Base-by-base conservation (phyloP, 2,113 vertebrate species). In the Cololabis saira region DNA sequence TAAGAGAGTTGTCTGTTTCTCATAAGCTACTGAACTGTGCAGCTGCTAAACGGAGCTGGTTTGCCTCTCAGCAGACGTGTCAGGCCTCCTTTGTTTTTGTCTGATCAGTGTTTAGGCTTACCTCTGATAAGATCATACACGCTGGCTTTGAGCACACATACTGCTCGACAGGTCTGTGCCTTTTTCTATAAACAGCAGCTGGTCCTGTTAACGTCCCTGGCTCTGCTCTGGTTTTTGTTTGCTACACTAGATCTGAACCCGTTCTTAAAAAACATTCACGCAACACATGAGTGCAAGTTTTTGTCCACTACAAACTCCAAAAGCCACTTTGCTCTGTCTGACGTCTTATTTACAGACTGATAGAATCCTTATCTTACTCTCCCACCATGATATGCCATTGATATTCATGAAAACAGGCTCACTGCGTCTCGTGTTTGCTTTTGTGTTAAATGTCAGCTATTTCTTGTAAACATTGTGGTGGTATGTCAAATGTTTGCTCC, bases 111-210 rank as follows among this genome's bases (percentile, higher is more conserved):
- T 84, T 60, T 41, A 52, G 30, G 69, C 47, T 66, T 40, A 24
- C n/a, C 47, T 54, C 45, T 83, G 89, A 92, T 90, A 84, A 87
- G 67, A 89, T 90, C 85, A 48, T 18, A 15, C 12, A 61, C 18
- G 11, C 22, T 37, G 44, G 65, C 63, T 62, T 19, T 73, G 53
- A 67, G 59, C 69, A 57, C 57, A 74, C n/a, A 9, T 61, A 16
- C 18, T 77, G 64, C 75, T 47, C 41, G 68, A 54, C 40, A n/a
- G 57, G 67, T 62, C 45, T 52, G 57, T 12, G 49, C 69, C 70
- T 80, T 65, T 76, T 87, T 87, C 81, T 61, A 1, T 83, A 91
- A 91, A 87, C 81, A 89, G 72, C 91, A 92, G 92, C 85, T 92
- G 91, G 64, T 51, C 76, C 74, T 54, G 43, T 83, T 78, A 59